phyloP scores from a whole-genome alignment of 2,888 invertebrate genomes.

The Himalopsyche anomala region DNA sequence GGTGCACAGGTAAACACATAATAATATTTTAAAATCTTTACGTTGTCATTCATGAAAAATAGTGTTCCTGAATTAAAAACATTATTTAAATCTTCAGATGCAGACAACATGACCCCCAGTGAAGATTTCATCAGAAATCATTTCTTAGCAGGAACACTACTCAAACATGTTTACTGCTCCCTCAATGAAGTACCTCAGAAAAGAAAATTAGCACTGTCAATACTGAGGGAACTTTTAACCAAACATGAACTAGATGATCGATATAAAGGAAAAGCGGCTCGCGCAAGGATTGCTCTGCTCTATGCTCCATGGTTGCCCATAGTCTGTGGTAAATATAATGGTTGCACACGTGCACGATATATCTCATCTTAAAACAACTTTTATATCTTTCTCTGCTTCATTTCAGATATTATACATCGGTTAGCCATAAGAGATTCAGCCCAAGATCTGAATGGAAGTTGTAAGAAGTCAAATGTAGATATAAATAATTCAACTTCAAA shows the following conservation, averaged over 20 bases:
- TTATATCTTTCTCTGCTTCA: background rate
- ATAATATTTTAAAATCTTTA: background rate
- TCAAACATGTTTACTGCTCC: slow-evolving; percentile 90
- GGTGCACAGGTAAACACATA: slow-evolving; percentile 70
- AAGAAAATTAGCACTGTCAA: slow-evolving; percentile 86
- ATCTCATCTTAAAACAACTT: background rate
- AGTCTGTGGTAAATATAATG: slow-evolving; percentile 74
- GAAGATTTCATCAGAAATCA: slow-evolving; percentile 94
- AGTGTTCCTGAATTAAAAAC: background rate
- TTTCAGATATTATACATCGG: slow-evolving; percentile 87
- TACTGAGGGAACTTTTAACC: slow-evolving; percentile 90
- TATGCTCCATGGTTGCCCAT: slow-evolving; percentile 95
- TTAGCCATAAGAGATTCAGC: slow-evolving; percentile 73
- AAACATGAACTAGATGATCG: slow-evolving; percentile 97
- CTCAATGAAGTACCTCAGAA: slow-evolving; percentile 91
- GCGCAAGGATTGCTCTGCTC: slow-evolving; percentile 90
- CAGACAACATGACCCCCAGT: slow-evolving; percentile 78
- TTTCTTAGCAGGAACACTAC: slow-evolving; percentile 90
- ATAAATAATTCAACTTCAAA: slow-evolving; percentile 68
- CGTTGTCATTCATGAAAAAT: slow-evolving; percentile 5
- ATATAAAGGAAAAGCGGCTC: slow-evolving; percentile 88
- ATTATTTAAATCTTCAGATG: slow-evolving; percentile 71
- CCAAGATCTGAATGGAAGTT: slow-evolving; percentile 68
- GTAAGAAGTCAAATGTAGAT: slow-evolving; percentile 71
- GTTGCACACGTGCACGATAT: slow-evolving; percentile 4